Conservation (phyloP, 2,797 vertebrate genomes). For the Urocyon cinereoargenteus region DNA sequence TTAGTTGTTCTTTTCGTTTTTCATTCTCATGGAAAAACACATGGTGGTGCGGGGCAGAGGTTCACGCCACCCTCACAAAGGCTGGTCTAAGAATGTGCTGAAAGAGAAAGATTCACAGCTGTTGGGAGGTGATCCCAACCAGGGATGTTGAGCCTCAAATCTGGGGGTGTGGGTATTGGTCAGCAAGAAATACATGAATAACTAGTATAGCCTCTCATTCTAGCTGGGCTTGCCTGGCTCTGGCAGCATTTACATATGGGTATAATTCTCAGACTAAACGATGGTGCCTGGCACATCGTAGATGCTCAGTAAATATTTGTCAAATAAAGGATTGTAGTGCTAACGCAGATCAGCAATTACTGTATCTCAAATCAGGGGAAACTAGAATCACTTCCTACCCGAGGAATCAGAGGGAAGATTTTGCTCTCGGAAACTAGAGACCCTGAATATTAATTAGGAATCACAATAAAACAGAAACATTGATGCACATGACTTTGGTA, state of each 20-base stretch:
- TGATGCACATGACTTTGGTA: background rate
- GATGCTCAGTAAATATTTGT: background rate
- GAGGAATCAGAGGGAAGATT: background rate
- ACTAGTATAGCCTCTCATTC: background rate
- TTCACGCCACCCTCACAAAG: background rate
- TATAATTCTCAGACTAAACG: background rate
- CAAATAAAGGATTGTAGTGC: background rate
- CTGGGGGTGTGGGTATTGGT: background rate
- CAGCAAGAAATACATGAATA: background rate
- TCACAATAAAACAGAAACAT: background rate
- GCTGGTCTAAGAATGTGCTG: background rate
- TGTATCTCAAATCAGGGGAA: background rate
- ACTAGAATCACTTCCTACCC: background rate
- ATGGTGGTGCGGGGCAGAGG: background rate
- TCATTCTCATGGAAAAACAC: background rate
- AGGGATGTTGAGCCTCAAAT: background rate
- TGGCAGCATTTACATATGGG: background rate
- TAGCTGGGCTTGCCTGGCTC: background rate
- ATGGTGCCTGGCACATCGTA: background rate
- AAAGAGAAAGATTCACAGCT: background rate
- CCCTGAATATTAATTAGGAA: background rate
- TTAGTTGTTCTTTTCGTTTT: slow-evolving; percentile 39
- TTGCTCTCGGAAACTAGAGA: background rate
- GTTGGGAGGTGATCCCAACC: background rate
- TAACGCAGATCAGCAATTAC: background rate